Evolutionary conservation across 2,888 invertebrate species (phyloP).

Genomic region (Idaea aversata): DNA sequence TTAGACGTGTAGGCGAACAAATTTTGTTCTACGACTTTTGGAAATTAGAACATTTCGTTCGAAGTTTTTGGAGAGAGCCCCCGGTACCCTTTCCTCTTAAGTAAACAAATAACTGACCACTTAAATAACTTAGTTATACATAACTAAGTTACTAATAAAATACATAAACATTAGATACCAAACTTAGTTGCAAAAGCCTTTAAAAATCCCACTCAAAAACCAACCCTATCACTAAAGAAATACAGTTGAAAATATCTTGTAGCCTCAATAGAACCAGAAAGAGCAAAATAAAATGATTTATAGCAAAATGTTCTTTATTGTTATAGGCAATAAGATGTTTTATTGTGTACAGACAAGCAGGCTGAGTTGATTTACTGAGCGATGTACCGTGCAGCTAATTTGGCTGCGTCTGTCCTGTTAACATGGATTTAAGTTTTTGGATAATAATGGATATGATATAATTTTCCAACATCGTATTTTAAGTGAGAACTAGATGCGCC

Average conservation of each 20-base stretch:
- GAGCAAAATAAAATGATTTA: not conserved
- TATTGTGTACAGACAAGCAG: conserved; percentile 8
- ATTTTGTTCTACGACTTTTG: too few species aligned
- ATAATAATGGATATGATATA: conserved; percentile 1
- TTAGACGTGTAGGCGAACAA: too few species aligned
- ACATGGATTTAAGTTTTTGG: conserved; percentile 15
- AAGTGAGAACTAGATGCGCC: too few species aligned
- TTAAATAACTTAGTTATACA: not conserved
- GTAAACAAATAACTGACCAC: not conserved
- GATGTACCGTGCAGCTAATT: conserved; percentile 58
- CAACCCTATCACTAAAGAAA: not conserved
- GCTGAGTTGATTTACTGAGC: conserved; percentile 52
- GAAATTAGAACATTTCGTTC: too few species aligned
- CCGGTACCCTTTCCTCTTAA: not conserved
- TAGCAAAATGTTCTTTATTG: conserved; percentile 10
- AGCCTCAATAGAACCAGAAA: not conserved
- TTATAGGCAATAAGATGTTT: not conserved
- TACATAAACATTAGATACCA: not conserved
- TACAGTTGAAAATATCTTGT: not conserved
- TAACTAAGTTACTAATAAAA: not conserved
- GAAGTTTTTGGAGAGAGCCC: too few species aligned
- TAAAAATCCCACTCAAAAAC: not conserved
- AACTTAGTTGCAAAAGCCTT: not conserved
- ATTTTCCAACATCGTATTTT: too few species aligned
- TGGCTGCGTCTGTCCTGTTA: conserved; percentile 35